Percentiles rank a stretch among this genome's conserved stretches.
Evolutionary conservation across 2,113 vertebrate species (phyloP).

Genomic region (Catharus fuscescens): DNA sequence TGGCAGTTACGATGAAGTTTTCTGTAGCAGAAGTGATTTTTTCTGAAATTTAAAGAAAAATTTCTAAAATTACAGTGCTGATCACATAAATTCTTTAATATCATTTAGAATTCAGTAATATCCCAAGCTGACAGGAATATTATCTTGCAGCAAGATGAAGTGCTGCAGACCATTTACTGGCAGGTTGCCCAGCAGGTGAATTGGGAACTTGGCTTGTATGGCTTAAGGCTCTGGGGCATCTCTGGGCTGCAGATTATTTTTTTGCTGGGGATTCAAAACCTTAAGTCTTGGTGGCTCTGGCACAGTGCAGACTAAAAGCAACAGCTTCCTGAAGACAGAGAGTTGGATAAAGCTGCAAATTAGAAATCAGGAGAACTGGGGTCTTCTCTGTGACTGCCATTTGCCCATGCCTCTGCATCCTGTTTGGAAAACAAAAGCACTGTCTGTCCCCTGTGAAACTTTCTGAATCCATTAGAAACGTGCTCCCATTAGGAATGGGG

Average conservation of each 20-base stretch:
- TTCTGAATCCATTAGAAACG: background rate
- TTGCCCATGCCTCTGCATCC: background rate
- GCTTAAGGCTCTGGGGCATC: background rate
- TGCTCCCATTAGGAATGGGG: accelerated
- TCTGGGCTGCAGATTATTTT: background rate
- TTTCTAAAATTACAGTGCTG: accelerated
- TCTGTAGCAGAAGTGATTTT: background rate
- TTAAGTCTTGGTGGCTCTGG: background rate
- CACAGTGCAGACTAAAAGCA: background rate
- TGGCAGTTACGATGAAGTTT: background rate
- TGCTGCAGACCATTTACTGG: background rate
- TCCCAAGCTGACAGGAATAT: background rate
- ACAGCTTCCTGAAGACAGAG: background rate
- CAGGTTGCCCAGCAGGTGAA: conserved; percentile 2
- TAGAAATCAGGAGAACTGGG: background rate
- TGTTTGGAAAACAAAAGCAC: background rate
- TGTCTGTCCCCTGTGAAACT: background rate
- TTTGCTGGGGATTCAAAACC: background rate
- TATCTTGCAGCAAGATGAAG: background rate
- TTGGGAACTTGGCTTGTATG: background rate
- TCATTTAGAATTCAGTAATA: background rate
- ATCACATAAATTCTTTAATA: background rate
- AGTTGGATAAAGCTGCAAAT: background rate
- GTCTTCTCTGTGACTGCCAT: background rate
- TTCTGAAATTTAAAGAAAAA: background rate